Percentiles rank a stretch among this genome's conserved stretches.
phyloP scores from a whole-genome alignment of 2,113 vertebrate genomes.

The Sorex fumeus region DNA sequence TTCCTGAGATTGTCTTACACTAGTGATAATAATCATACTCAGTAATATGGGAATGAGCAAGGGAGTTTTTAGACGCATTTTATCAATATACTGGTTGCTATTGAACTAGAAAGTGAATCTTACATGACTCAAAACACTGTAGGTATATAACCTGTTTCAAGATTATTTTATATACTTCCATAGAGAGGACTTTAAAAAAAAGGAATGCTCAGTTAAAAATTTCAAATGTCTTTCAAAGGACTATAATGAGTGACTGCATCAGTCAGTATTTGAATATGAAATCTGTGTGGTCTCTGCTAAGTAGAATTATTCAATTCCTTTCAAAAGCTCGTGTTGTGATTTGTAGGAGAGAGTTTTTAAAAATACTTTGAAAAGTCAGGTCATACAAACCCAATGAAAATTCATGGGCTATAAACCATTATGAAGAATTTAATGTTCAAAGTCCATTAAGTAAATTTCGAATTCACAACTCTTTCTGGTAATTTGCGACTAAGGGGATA shows the following conservation, averaged over 20 bases:
- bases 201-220: conserved; percentile 56
- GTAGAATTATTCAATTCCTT: conserved; percentile 50
- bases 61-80: neutral
- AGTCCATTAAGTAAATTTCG: neutral
- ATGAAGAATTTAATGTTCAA: conserved; percentile 54
- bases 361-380: conserved; percentile 14
- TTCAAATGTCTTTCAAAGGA: conserved; percentile 63
- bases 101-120: neutral
- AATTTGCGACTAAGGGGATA: neutral
- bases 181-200: neutral
- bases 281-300: conserved; percentile 26
- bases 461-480: conserved; percentile 31
- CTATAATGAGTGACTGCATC: conserved; percentile 11
- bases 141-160: neutral
- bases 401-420: conserved; percentile 41
- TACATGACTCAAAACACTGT: neutral
- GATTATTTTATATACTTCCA: neutral
- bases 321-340: conserved; percentile 39
- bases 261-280: conserved; percentile 56
- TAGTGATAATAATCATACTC: no score
- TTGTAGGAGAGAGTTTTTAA: conserved; percentile 59
- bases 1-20: no score
- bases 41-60: neutral
- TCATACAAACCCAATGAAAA: conserved; percentile 33
- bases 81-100: neutral